Base-by-base conservation (phyloP, 2,113 vertebrate genomes). In the Scomber japonicus region DNA sequence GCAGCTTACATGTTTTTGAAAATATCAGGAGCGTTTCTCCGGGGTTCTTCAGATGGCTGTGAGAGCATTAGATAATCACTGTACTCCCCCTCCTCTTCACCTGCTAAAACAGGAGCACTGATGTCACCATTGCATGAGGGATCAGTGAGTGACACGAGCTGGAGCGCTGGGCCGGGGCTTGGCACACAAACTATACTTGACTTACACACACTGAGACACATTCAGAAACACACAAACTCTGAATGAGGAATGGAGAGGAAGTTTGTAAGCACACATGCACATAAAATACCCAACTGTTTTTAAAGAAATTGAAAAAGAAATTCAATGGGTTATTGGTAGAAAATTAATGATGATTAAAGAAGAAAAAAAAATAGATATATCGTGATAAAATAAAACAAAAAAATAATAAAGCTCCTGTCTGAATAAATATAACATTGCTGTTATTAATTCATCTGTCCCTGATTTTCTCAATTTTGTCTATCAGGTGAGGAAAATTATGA, bases 31-130 rank as follows among this genome's bases (percentile, higher is more conserved):
- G 62, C 13, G 46, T 27, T 71, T 81, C 78, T 86, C 31, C 11
- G 14, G 55, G 40, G 68, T 63, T 51, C 75, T 80, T 86, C 78
- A 72, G 69, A 76, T 66, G 44, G 60, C 87, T 84, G 68, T 11
- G 56, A 84, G 82, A 54, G 85, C 81, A 83, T 88, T 82, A 84
- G 84, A 79, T 87, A 90, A 91, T 89, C 84, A 75, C 59, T 10
- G 13, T 82, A 80, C 84, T 35, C 82, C 71, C 72, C 83, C 71
- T 78, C 83, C 71, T 50, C 71, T 81, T 80, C 82, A 88, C 86
- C 88, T 83, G 87, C 91, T 93, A 92, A 90, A 93, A 93, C 81
- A 90, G 87, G 91, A 92, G 79, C 87, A 44, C 70, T 94, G 92
- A 93, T 93, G 92, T 93, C 92, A 94, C 82, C 46, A 66, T 78